A percentile compares a stretch with the other conserved stretches of the same genome.
Evolutionary conservation across 2,113 vertebrate species (phyloP).

Genomic region (Rissa tridactyla): DNA sequence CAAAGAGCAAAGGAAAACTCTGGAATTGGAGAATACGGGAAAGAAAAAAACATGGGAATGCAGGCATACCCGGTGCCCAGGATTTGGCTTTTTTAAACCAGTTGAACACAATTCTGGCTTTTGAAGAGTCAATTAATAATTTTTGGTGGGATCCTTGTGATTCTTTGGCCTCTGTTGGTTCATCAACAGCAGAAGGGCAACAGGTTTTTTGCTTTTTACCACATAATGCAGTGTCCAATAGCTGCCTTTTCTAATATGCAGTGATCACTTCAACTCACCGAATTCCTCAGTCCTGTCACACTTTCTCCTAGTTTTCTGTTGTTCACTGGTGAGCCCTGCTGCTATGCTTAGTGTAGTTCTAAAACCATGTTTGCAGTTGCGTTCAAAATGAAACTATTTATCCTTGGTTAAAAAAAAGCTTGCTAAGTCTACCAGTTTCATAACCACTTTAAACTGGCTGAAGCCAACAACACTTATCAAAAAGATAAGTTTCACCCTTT

Average conservation of each 20-base stretch:
- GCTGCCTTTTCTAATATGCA: not conserved
- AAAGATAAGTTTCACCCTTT: not conserved
- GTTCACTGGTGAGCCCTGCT: not conserved
- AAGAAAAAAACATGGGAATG: not conserved
- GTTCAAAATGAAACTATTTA: not conserved
- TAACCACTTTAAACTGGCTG: not conserved
- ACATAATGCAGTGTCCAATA: not conserved
- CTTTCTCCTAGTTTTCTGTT: not conserved
- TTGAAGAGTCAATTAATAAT: not conserved
- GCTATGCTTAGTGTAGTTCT: not conserved
- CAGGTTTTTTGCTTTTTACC: not conserved
- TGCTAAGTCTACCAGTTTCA: not conserved
- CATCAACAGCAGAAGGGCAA: not conserved
- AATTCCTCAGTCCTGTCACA: not conserved
- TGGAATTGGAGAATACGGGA: not conserved
- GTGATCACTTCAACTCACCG: not conserved
- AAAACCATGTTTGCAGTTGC: not conserved
- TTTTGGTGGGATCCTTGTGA: not conserved
- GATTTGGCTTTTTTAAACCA: not conserved
- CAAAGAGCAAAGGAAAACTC: slow-evolving; percentile 22
- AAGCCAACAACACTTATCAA: not conserved
- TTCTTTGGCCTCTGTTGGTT: not conserved
- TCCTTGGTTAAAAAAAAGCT: not conserved
- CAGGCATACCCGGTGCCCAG: not conserved
- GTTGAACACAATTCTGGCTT: not conserved